Evolutionary conservation across 1,140 invertebrate species (phyloP).

Genomic region (Drosophila repletoides): DNA sequence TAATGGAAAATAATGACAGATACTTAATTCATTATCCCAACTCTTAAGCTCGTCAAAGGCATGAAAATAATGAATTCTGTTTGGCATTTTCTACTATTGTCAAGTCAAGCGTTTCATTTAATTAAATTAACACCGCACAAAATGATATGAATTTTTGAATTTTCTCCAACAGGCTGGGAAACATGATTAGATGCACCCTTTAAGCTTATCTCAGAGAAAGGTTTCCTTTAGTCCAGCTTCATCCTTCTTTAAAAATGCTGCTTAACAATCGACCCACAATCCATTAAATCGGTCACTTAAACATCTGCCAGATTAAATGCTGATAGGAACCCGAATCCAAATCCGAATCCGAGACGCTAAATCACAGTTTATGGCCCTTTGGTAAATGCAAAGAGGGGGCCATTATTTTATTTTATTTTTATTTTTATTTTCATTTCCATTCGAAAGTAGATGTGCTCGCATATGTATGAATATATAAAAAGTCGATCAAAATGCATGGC

Average conservation of each 20-base stretch:
- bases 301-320: slow-evolving; percentile 53
- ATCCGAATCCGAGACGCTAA: slow-evolving; percentile 29
- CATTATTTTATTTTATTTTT: slow-evolving; percentile 45
- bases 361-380: slow-evolving; percentile 54
- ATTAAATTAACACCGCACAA: too few relatives aligned
- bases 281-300: slow-evolving; percentile 38
- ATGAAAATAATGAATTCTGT: too few relatives aligned
- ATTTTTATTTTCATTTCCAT: slow-evolving; percentile 36
- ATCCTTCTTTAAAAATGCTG: not conserved
- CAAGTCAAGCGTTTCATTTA: too few relatives aligned
- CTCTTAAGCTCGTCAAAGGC: too few relatives aligned
- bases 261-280: slow-evolving; percentile 23
- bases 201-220: too few relatives aligned
- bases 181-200: not conserved
- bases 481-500: slow-evolving; percentile 37
- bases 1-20: too few relatives aligned
- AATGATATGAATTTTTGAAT: too few relatives aligned
- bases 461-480: slow-evolving; percentile 62
- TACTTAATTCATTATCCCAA: too few relatives aligned
- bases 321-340: slow-evolving; percentile 41
- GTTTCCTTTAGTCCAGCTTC: too few relatives aligned
- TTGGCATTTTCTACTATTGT: too few relatives aligned
- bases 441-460: slow-evolving; percentile 23
- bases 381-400: slow-evolving; percentile 18
- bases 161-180: too few relatives aligned